Conservation (phyloP, 1,140 invertebrate species). For the Dermatophagoides farinae region DNA sequence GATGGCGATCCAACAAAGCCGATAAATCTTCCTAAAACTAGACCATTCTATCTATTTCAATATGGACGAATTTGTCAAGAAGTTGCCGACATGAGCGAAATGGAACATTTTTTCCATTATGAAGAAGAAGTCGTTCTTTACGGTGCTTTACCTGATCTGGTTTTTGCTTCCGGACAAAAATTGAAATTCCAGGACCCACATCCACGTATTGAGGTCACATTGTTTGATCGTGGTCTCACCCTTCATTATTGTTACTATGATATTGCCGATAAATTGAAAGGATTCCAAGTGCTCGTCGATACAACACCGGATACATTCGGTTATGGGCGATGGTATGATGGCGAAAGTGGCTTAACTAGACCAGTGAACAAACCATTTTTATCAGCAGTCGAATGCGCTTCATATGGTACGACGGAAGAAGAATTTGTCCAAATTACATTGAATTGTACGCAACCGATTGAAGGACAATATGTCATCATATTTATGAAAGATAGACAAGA, state of each 20-base stretch:
- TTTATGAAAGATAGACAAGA: conserved; percentile 20
- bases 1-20: conserved; percentile 19
- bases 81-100: conserved; percentile 21
- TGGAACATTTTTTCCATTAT: conserved; percentile 22
- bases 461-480: conserved; percentile 20
- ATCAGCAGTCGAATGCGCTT: conserved; percentile 18
- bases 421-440: conserved; percentile 16
- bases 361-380: conserved; percentile 16
- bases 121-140: conserved; percentile 17
- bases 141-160: background rate
- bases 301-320: conserved; percentile 16
- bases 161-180: background rate
- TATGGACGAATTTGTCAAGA: conserved; percentile 21
- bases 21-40: conserved; percentile 19
- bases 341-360: conserved; percentile 18
- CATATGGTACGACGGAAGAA: conserved; percentile 16
- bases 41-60: conserved; percentile 22
- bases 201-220: conserved; percentile 18
- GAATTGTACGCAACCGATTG: conserved; percentile 20
- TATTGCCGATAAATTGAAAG: conserved; percentile 19
- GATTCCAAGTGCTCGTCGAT: conserved; percentile 20
- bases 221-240: conserved; percentile 20
- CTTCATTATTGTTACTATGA: conserved; percentile 23
- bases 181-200: conserved; percentile 18
- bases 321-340: conserved; percentile 17